Conservation (phyloP, 2,797 vertebrate genomes). For the Spondyliosoma cantharus region DNA sequence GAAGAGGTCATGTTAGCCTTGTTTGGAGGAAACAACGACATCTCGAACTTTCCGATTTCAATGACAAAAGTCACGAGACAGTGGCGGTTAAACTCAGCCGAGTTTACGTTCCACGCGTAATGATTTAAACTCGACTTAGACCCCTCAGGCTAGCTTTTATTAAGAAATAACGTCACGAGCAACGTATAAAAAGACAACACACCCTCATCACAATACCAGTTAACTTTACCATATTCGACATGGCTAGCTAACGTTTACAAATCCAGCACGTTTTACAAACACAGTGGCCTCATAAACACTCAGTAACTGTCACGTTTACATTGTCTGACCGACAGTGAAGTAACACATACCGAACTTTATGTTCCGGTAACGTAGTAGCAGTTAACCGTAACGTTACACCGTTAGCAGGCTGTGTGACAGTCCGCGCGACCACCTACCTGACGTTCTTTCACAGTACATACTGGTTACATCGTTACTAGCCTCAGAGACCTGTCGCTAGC, state of each 20-base stretch:
- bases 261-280: background rate
- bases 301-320: background rate
- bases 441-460: background rate
- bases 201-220: background rate
- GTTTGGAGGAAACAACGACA: background rate
- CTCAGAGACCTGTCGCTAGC: conserved; percentile 45
- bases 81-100: background rate
- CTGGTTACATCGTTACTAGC: conserved; percentile 18
- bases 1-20: background rate
- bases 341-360: background rate
- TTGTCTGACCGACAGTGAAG: background rate
- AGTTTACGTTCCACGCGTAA: background rate
- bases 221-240: conserved; percentile 27
- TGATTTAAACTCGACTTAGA: background rate
- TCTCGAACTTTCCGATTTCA: conserved; percentile 68
- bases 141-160: background rate
- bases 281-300: conserved; percentile 19
- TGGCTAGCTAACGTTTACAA: background rate
- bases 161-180: background rate
- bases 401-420: background rate
- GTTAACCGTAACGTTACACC: background rate
- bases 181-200: background rate
- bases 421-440: background rate
- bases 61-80: conserved; percentile 41
- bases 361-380: background rate